Percentiles rank a stretch among this genome's conserved stretches.
These are phyloP conservation scores for Condylostylus longicornis DNA, from an alignment of 1,140 invertebrate species.

Conservation along the genomic window DNA sequence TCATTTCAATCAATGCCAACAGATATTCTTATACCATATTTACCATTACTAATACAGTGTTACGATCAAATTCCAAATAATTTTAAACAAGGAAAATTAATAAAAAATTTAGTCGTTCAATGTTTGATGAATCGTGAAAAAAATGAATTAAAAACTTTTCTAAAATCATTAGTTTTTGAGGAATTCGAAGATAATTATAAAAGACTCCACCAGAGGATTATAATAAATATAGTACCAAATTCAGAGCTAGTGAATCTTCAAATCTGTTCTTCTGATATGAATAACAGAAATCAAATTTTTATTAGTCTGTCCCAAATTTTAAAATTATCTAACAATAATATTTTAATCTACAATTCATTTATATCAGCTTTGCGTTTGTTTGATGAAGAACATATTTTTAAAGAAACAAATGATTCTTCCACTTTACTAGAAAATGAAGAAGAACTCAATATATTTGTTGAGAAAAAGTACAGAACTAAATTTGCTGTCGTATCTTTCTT, in stretches of 20 bases:
- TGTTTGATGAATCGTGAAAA: constrained; percentile 19
- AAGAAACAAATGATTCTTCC: neutral
- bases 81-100: constrained; percentile 2
- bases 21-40: constrained; percentile 11
- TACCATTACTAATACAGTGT: constrained; percentile 18
- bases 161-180: constrained; percentile 3
- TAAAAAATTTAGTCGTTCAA: constrained; percentile 10
- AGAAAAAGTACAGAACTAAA: constrained; percentile 9
- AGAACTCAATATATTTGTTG: neutral
- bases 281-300: constrained; percentile 7
- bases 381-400: no score
- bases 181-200: constrained; percentile 8
- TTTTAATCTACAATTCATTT: no score
- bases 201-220: constrained; percentile 13
- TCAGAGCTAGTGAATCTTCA: constrained; percentile 6
- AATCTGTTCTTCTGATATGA: constrained; percentile 9
- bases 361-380: no score
- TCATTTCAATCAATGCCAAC: constrained; percentile 21
- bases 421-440: neutral
- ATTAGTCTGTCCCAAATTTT: constrained; percentile 7
- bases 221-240: constrained; percentile 5
- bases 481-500: constrained; percentile 21
- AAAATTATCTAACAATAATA: no score
- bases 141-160: constrained; percentile 11
- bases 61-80: constrained; percentile 11